Conservation (phyloP, 1,140 invertebrate genomes). For the Drosophila melanica region DNA sequence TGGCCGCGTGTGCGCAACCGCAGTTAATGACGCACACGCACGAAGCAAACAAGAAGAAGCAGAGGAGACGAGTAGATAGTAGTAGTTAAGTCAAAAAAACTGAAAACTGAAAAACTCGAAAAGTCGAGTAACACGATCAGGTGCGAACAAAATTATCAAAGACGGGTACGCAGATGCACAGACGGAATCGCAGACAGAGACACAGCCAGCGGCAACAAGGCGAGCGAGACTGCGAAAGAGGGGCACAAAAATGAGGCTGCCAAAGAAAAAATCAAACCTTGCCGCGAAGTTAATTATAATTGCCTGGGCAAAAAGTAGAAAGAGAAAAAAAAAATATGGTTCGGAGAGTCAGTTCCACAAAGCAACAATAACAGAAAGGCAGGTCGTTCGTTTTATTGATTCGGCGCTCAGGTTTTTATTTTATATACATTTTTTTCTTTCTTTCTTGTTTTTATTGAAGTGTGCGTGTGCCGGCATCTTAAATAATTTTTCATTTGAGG, state of each 20-base stretch:
- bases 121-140: conserved; percentile 75
- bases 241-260: conserved; percentile 12
- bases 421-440: conserved; percentile 9
- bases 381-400: conserved; percentile 74
- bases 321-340: conserved; percentile 47
- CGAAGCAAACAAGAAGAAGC: conserved; percentile 10
- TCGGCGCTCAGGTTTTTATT: conserved; percentile 55
- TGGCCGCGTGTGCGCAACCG: conserved; percentile 55
- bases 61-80: neutral
- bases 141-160: conserved; percentile 79
- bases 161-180: conserved; percentile 29
- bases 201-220: conserved; percentile 19
- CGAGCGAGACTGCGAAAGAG: conserved; percentile 7
- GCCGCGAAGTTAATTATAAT: conserved; percentile 82
- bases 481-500: conserved; percentile 80
- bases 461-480: conserved; percentile 73
- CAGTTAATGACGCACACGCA: conserved; percentile 75
- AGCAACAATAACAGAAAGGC: conserved; percentile 34
- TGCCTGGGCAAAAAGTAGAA: conserved; percentile 69
- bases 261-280: conserved; percentile 70
- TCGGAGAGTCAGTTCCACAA: conserved; percentile 45
- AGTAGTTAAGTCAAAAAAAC: conserved; percentile 6
- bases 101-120: conserved; percentile 32
- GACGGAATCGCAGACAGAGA: conserved; percentile 19
- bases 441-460: conserved; percentile 44